A percentile compares a stretch with the other conserved stretches of the same genome.
Evolutionary conservation across 2,797 vertebrate genomes (phyloP).

Genomic region (Vipera ursinii): DNA sequence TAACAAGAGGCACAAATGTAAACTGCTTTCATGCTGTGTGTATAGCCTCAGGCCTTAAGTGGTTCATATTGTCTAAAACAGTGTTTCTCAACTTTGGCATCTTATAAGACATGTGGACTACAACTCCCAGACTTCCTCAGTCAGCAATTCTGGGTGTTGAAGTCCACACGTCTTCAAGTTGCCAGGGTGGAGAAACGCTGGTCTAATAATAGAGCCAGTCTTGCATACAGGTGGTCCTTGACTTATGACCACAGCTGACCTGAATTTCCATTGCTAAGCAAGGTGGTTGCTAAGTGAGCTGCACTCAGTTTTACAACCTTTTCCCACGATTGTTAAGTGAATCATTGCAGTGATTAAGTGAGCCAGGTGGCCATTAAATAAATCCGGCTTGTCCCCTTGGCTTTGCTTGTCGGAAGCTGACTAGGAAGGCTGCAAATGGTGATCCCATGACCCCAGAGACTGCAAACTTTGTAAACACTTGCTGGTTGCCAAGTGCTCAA

Average conservation of each 20-base stretch:
- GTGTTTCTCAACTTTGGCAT: neutral
- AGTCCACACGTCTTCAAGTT: neutral
- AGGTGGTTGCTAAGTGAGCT: neutral
- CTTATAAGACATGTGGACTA: neutral
- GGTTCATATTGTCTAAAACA: too few species aligned
- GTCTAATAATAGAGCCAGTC: neutral
- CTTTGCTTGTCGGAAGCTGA: too few species aligned
- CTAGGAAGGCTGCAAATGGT: too few species aligned
- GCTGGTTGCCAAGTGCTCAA: too few species aligned
- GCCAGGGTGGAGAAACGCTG: neutral
- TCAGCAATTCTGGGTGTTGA: neutral
- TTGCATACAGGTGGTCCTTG: neutral
- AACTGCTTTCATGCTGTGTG: neutral
- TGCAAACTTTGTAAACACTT: too few species aligned
- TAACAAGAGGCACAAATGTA: neutral
- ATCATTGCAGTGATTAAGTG: neutral
- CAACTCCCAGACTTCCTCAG: neutral
- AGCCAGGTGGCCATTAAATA: too few species aligned
- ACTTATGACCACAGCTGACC: neutral
- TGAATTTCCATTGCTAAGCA: neutral
- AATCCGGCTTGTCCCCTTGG: too few species aligned
- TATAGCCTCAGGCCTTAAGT: neutral
- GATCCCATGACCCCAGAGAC: too few species aligned
- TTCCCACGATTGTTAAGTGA: neutral
- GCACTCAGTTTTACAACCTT: neutral